Evolutionary conservation across 2,888 invertebrate genomes (phyloP), one percentile per base, ranked within the genome.

Genomic region (Philereme transversata): DNA sequence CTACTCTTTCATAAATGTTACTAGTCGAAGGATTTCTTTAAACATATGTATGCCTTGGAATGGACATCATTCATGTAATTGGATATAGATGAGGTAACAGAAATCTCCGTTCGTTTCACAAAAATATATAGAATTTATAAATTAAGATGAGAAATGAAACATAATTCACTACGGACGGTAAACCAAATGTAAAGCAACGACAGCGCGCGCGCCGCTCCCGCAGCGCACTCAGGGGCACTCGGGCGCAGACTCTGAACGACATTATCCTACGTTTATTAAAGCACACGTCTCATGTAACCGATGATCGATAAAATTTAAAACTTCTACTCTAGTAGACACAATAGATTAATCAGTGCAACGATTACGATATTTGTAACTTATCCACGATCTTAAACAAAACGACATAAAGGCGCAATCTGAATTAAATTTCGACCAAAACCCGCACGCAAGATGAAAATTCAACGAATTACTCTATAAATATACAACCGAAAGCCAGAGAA

Each of bases 141-240:
- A 67, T 71, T 65, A 49, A 64, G 70, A 73, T 78, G 74, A 68
- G 64, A 77, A 71, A 78, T 77, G 71, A 77, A 77, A 79, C 72
- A 72, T 88, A 88, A 87, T 81, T 85, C 73, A 67, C 88, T 90
- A 90, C 81, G 91, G 91, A 91, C 91, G 91, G 91, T 90, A 91
- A 90, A 88, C 88, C 83, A 90, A 90, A 77, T 69, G 70, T 72
- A 77, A 76, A 74, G 60, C 44, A n/a, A 57, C 41, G 46, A 11
- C 62, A 72, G 82, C 83, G 69, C 82, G 86, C 87, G 81, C 88
- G 78, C 84, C n/a, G n/a, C n/a, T n/a, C n/a, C n/a, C n/a, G n/a
- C n/a, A n/a, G 77, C 77, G 77, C 72, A 77, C 67, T 64, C 65
- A 64, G 64, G 65, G 62, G 69, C 82, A 85, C 87, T 80, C 88